Conservation (phyloP, 2,113 vertebrate species). For the Polypterus bichir region DNA sequence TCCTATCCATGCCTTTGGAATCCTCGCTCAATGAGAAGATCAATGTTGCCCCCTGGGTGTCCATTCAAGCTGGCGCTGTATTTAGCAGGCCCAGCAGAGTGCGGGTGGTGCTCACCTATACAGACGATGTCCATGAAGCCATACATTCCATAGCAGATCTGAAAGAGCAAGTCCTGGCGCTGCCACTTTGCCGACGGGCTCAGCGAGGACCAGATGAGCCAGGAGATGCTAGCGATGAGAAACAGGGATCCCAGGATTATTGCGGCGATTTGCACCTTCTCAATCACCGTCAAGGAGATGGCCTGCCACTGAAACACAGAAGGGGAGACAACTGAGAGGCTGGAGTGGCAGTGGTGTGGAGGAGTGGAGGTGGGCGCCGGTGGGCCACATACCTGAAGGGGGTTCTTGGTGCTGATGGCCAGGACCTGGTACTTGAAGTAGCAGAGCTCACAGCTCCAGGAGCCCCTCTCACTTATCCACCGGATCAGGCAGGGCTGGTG, state of each 20-base stretch:
- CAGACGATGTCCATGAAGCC: constrained; percentile 94
- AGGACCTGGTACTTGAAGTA: constrained; percentile 91
- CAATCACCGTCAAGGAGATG: constrained; percentile 85
- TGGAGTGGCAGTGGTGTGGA: not conserved
- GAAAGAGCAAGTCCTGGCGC: constrained; percentile 86
- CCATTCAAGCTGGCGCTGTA: too few species aligned
- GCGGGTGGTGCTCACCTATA: constrained; percentile 58
- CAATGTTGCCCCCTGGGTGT: too few species aligned
- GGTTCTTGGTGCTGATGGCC: constrained; percentile 89
- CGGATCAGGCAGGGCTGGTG: constrained; percentile 86
- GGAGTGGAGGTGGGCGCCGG: not conserved
- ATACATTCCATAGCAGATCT: constrained; percentile 94
- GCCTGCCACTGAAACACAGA: constrained; percentile 69
- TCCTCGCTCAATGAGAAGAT: too few species aligned
- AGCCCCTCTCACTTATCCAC: constrained; percentile 83
- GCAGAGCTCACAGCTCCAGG: constrained; percentile 87
- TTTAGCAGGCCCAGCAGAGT: too few species aligned
- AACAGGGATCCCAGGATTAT: constrained; percentile 85
- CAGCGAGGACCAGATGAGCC: constrained; percentile 90
- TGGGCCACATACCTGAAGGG: constrained; percentile 62
- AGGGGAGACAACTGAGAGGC: constrained; percentile 8
- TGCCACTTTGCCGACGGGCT: constrained; percentile 94
- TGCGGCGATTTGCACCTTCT: constrained; percentile 89
- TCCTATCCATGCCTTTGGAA: too few species aligned
- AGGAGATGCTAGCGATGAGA: constrained; percentile 90